Percentiles rank a stretch among this genome's conserved stretches.
phyloP scores from a whole-genome alignment of 2,888 invertebrate species.

The Orgyia antiqua region DNA sequence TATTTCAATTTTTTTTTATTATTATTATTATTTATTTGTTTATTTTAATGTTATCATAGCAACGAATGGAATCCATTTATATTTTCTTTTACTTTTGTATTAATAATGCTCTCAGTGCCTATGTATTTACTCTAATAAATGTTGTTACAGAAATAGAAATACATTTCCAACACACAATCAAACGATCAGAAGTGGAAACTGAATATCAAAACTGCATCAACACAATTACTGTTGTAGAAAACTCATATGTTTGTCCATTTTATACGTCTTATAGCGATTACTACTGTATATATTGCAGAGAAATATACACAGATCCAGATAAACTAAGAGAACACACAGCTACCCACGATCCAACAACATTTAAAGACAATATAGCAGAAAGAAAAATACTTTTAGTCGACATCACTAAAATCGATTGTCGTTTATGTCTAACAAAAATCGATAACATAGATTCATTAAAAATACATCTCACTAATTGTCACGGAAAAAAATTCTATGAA shows the following conservation, averaged over 20 bases:
- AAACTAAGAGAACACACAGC: conserved; percentile 50
- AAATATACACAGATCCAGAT: conserved; percentile 52
- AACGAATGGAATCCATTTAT: too few species aligned
- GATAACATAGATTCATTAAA: conserved; percentile 42
- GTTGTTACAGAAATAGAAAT: conserved; percentile 17
- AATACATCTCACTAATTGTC: conserved; percentile 37
- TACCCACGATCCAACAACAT: conserved; percentile 46
- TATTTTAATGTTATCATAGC: too few species aligned
- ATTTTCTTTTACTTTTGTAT: too few species aligned
- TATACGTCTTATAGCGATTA: conserved; percentile 55
- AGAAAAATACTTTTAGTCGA: conserved; percentile 51
- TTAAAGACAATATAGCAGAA: conserved; percentile 37
- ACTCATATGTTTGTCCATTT: conserved; percentile 58
- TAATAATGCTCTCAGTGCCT: too few species aligned
- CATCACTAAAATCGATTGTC: conserved; percentile 50
- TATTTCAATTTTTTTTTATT: too few species aligned
- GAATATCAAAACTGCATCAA: conserved; percentile 42
- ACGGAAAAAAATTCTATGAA: conserved; percentile 37
- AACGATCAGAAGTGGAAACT: conserved; percentile 32
- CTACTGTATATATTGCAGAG: conserved; percentile 52
- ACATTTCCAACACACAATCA: conserved; percentile 7
- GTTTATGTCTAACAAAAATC: conserved; percentile 45
- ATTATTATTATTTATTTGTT: too few species aligned
- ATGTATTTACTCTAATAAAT: too few species aligned
- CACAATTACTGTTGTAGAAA: conserved; percentile 45